Evolutionary conservation across 2,888 invertebrate genomes (phyloP).

Genomic region (Trissolcus japonicus): DNA sequence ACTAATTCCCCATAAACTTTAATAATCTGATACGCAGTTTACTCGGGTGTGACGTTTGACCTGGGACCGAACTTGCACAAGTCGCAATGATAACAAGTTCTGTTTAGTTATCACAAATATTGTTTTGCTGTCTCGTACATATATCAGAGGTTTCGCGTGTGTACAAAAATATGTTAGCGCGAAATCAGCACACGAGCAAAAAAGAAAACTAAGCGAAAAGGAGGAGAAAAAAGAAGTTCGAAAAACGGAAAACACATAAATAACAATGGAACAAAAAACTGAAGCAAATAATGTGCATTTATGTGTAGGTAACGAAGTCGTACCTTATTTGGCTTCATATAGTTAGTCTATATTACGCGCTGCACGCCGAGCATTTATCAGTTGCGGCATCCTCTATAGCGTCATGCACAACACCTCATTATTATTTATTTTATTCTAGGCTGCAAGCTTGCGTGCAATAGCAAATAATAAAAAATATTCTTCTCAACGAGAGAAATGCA

Average conservation of each 20-base stretch:
- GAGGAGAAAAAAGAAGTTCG: slow-evolving; percentile 1
- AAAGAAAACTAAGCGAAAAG: slow-evolving; percentile 10
- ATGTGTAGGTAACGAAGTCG: slow-evolving; percentile 59
- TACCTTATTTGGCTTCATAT: slow-evolving; percentile 63
- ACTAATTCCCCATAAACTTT: too few relatives aligned
- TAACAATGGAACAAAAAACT: slow-evolving; percentile 30
- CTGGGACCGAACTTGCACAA: too few relatives aligned
- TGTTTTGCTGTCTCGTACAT: background rate
- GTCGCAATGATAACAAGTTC: too few relatives aligned
- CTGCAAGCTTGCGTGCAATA: slow-evolving; percentile 17
- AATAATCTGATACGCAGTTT: too few relatives aligned
- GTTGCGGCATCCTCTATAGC: slow-evolving; percentile 28
- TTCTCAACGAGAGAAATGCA: background rate
- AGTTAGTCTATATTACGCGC: slow-evolving; percentile 59
- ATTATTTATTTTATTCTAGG: slow-evolving; percentile 43
- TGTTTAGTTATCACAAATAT: too few relatives aligned
- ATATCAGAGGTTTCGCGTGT: slow-evolving; percentile 10
- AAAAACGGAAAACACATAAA: slow-evolving; percentile 24
- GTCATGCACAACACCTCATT: slow-evolving; percentile 37
- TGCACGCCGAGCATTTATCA: slow-evolving; percentile 37
- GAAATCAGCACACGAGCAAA: slow-evolving; percentile 26
- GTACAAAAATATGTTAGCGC: slow-evolving; percentile 23
- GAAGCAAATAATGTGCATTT: slow-evolving; percentile 48
- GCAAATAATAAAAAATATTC: slow-evolving; percentile 29
- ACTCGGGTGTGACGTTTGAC: too few relatives aligned